Evolutionary conservation across 2,797 vertebrate species (phyloP), one percentile per base, ranked within the genome.

Genomic region (Clamator glandarius): DNA sequence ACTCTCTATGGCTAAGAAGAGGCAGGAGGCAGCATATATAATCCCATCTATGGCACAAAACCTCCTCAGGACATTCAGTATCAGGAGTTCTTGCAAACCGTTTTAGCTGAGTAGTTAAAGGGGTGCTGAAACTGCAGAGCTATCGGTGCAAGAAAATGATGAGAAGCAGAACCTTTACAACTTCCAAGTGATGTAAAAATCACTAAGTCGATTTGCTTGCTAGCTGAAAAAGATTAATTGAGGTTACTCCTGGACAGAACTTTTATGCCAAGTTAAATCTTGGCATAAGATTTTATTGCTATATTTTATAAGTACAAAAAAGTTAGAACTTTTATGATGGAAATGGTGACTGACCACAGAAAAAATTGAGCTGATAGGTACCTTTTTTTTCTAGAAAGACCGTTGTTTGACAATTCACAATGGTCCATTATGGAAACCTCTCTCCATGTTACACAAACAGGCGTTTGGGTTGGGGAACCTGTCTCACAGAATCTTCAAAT

Each of bases 211-310:
- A 57, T 89, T 90, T 85, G 73, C 54, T 89, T 75, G 67, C 77
- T 82, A 33, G 39, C 81, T 94, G 88, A 77, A 59, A 72, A 67
- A 74, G 55, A 76, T 84, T 61, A 84, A 76, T 73, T 74, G 79
- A 89, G 94, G 96, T 96, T 96, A 93, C 89, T 90, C 63, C 69
- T 97, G 95, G 83, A 55, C 88, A 90, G 55, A 48, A 44, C 16
- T 81, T 42, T 19, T 7, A 9, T 57, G 93, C 90, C 86, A 93
- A 81, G 55, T 96, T 95, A 82, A 77, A 39, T 91, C 90, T 95
- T 96, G 89, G 95, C 90, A 3, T 57, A 72, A 1, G 80, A 48
- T 90, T 97, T 97, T 96, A 96, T 88, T 92, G 77, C 70, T 9
- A 0, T 85, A 76, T 90, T 95, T 96, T 90, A 5, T 80, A 91